Evolutionary conservation across 2,113 vertebrate genomes (phyloP).

Genomic region (Suncus etruscus): DNA sequence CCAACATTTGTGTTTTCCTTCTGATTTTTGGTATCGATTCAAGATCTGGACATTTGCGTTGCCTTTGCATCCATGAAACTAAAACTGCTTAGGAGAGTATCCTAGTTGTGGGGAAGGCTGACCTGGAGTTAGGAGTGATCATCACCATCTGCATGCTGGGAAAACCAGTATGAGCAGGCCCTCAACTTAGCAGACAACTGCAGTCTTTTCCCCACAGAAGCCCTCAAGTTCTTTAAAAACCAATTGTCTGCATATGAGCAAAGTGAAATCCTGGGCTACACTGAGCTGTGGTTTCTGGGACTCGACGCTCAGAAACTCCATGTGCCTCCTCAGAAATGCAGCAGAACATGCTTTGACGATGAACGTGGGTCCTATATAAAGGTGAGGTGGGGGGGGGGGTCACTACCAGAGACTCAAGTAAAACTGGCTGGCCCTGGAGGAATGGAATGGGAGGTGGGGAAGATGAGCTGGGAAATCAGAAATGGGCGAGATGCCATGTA

Average conservation of each 20-base stretch:
- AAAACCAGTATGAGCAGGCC: too few species aligned
- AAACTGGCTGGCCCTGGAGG: not conserved
- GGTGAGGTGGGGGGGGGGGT: slow-evolving; percentile 83
- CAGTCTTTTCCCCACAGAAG: slow-evolving; percentile 88
- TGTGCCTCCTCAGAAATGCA: slow-evolving; percentile 87
- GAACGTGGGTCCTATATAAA: slow-evolving; percentile 95
- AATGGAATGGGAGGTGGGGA: too few species aligned
- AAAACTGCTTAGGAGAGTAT: not conserved
- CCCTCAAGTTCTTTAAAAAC: slow-evolving; percentile 93
- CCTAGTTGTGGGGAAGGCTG: not conserved
- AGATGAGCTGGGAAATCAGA: not conserved
- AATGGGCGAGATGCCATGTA: not conserved
- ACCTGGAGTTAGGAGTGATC: not conserved
- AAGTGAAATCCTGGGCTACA: slow-evolving; percentile 94
- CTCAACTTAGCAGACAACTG: not conserved
- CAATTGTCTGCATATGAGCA: slow-evolving; percentile 93
- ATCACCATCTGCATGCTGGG: too few species aligned
- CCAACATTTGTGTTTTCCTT: not conserved
- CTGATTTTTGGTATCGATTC: not conserved
- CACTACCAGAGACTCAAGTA: too few species aligned
- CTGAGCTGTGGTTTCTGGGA: slow-evolving; percentile 95
- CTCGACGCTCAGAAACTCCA: slow-evolving; percentile 93
- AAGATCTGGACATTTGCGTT: not conserved
- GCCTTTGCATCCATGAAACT: not conserved
- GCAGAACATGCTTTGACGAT: slow-evolving; percentile 93